A percentile compares a stretch with the other conserved stretches of the same genome.
phyloP scores from a whole-genome alignment of 2,888 invertebrate genomes.

The Syrista parreyssii region DNA sequence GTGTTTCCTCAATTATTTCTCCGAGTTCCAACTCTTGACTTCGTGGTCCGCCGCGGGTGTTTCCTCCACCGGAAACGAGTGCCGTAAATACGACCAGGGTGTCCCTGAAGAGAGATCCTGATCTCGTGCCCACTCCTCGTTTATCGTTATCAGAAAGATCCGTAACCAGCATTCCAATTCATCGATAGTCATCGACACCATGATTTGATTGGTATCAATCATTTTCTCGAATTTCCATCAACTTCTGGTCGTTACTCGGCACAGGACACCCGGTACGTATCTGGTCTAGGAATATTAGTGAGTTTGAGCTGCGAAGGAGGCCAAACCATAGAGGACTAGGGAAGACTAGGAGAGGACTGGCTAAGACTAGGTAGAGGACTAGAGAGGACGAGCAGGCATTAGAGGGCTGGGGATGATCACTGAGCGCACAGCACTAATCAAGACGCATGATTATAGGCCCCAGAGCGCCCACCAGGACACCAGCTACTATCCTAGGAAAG shows the following conservation, averaged over 20 bases:
- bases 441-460: conserved; percentile 66
- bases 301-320: conserved; percentile 43
- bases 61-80: not conserved
- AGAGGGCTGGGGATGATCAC: conserved; percentile 59
- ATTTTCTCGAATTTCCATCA: not conserved
- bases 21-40: not conserved
- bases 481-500: not conserved
- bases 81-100: not conserved
- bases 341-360: conserved; percentile 8
- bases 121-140: not conserved
- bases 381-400: conserved; percentile 43
- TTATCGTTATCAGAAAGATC: not conserved
- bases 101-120: not conserved
- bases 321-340: conserved; percentile 16
- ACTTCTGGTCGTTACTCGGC: not conserved
- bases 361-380: conserved; percentile 33
- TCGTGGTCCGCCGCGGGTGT: not conserved
- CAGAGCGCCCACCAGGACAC: conserved; percentile 47
- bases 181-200: no score
- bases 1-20: conserved; percentile 30
- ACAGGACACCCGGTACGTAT: conserved; percentile 37
- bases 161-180: no score
- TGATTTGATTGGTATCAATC: not conserved
- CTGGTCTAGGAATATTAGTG: conserved; percentile 48
- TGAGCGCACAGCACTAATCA: conserved; percentile 64